Evolutionary conservation across 2,888 invertebrate genomes (phyloP).

Genomic region (Leptopterna dolabrata): DNA sequence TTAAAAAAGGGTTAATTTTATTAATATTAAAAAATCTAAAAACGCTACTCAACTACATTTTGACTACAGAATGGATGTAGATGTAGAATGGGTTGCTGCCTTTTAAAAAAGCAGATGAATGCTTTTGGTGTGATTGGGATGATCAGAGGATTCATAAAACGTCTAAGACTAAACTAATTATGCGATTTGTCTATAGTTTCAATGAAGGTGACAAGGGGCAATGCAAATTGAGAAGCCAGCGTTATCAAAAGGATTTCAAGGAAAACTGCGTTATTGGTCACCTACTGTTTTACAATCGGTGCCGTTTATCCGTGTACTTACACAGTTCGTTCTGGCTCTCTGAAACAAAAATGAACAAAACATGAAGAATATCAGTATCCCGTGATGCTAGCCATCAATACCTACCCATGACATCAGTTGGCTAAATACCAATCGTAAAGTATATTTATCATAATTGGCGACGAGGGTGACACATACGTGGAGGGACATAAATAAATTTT

Average conservation of each 20-base stretch:
- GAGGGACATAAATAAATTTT: too few species aligned
- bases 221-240: constrained; percentile 6
- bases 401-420: too few species aligned
- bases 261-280: neutral
- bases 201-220: neutral
- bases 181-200: neutral
- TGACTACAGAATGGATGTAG: neutral
- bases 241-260: neutral
- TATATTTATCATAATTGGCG: too few species aligned
- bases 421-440: too few species aligned
- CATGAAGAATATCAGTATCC: constrained; percentile 9
- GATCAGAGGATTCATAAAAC: neutral
- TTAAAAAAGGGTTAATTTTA: neutral
- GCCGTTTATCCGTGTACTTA: constrained; percentile 35
- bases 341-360: constrained; percentile 52
- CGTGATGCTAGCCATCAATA: neutral
- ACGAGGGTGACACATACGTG: too few species aligned
- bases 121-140: neutral
- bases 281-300: neutral
- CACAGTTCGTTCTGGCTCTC: constrained; percentile 54
- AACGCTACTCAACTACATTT: neutral
- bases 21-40: neutral
- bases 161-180: neutral
- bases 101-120: neutral
- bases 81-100: neutral